Evolutionary conservation across 2,113 vertebrate genomes (phyloP), one percentile per base, ranked within the genome.

Genomic region (Haemorhous mexicanus): DNA sequence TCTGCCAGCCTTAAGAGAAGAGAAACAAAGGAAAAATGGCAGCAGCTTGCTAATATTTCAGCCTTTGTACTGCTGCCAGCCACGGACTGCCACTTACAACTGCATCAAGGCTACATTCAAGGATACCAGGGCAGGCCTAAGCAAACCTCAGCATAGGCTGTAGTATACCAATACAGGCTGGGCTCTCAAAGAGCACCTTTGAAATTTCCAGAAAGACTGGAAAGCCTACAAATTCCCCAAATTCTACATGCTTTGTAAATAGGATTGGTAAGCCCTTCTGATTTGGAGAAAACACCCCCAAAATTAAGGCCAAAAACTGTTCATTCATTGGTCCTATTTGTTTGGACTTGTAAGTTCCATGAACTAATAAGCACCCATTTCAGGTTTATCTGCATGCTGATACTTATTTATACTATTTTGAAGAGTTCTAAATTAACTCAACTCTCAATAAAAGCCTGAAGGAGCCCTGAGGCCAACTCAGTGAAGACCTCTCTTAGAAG

Each of bases 281-380:
- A 72, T 58, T 49, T 56, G 28, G 84, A 89, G 44, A 24, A 30
- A 75, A 27, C 10, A 72, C 10, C 32, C 21, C 16, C 55, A 87
- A 79, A 90, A 49, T 58, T 53, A 43, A 30, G 19, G 32, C 63
- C 14, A 56, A 79, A 75, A 26, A 0, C 1, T 0, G 0, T 44
- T 37, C 17, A 35, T 46, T 64, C 4, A 7, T 28, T 69, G 43
- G 33, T 50, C 30, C 26, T 69, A 20, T 37, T 73, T 64, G 13
- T 30, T 88, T 72, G 52, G 32, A 73, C 17, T 76, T 61, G 0
- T 28, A 83, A 72, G 23, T 82, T 22, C 7, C 18, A 27, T 20
- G 52, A 14, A 50, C 11, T 41, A 55, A 52, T 32, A 87, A 67
- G 32, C 8, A 13, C 6, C 11, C 13, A 46, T 49, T 89, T 64